Evolutionary conservation across 2,888 invertebrate species (phyloP).

Genomic region (Callimorpha dominula): DNA sequence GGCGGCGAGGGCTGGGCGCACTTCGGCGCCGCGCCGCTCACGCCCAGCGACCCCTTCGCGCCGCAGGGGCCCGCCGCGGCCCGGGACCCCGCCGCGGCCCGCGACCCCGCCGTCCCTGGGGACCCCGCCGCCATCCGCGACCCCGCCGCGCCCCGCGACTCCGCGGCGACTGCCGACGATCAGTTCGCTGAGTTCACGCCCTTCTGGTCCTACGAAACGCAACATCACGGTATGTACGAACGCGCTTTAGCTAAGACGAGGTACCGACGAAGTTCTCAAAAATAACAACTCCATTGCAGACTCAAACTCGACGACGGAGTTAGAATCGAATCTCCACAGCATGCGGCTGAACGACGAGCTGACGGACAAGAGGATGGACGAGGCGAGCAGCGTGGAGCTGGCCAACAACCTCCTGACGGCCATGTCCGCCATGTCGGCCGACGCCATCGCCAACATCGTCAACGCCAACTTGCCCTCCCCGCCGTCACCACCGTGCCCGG

Average conservation of each 20-base stretch:
- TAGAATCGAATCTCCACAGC: conserved; percentile 32
- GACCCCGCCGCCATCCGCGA: not conserved
- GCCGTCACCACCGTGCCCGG: conserved; percentile 13
- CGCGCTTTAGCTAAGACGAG: not conserved
- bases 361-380: conserved; percentile 39
- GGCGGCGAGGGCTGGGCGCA: conserved; percentile 73
- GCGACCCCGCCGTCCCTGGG: not conserved
- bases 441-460: conserved; percentile 66
- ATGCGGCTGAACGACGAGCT: conserved; percentile 30
- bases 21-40: conserved; percentile 51
- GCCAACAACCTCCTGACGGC: conserved; percentile 76
- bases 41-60: conserved; percentile 10
- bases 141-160: conserved; percentile 6
- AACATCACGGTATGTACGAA: conserved; percentile 16
- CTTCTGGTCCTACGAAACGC: conserved; percentile 56
- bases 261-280: not conserved
- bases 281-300: conserved; percentile 20
- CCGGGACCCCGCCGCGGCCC: conserved; percentile 10
- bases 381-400: conserved; percentile 57
- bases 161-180: conserved; percentile 17
- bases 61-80: not conserved
- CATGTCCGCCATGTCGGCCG: conserved; percentile 73
- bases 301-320: conserved; percentile 26
- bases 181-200: conserved; percentile 50
- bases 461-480: conserved; percentile 55